phyloP scores from a whole-genome alignment of 2,113 vertebrate species.

The Halcyon malimbica region DNA sequence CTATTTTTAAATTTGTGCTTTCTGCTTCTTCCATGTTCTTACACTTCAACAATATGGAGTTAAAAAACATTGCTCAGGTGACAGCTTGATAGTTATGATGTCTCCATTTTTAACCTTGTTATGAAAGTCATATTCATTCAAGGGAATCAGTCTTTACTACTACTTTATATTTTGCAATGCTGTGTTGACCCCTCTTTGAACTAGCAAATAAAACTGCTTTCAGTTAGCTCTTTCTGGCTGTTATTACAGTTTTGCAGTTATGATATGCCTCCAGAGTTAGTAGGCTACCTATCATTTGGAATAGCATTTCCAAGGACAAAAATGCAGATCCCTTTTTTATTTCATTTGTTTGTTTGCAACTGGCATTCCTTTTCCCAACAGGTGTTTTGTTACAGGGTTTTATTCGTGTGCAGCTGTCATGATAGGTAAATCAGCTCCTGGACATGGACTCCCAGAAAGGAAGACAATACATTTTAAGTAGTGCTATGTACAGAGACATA shows the following conservation, averaged over 20 bases:
- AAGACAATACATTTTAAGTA: background rate
- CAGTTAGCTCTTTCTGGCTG: background rate
- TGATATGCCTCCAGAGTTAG: background rate
- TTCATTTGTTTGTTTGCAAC: background rate
- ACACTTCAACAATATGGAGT: background rate
- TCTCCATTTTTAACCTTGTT: background rate
- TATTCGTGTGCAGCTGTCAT: background rate
- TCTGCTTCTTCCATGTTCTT: background rate
- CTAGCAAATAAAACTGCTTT: background rate
- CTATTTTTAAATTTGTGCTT: background rate
- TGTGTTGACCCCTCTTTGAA: background rate
- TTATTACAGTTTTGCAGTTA: background rate
- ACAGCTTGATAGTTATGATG: background rate
- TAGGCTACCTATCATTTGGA: background rate
- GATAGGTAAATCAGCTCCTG: background rate
- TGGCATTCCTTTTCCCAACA: background rate
- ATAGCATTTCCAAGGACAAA: background rate
- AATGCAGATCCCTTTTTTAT: accelerated
- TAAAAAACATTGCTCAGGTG: background rate
- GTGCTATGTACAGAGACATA: background rate
- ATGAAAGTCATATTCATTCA: background rate
- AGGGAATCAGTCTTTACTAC: background rate
- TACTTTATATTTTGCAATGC: background rate
- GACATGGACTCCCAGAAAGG: background rate
- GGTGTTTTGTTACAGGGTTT: background rate